Conservation (phyloP, 2,797 vertebrate species). For the Mus minutoides region DNA sequence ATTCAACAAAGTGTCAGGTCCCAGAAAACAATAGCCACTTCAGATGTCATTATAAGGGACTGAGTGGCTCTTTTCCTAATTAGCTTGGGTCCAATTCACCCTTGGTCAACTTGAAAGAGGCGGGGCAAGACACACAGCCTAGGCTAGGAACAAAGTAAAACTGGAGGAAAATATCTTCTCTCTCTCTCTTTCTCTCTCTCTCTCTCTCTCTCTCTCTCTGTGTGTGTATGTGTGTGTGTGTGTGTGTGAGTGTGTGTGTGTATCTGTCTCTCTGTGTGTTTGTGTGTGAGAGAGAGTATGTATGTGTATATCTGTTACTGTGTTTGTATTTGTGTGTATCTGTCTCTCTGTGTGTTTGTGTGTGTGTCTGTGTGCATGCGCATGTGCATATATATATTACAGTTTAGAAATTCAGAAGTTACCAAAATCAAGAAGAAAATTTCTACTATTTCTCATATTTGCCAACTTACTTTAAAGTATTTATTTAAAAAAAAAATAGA, state of each 20-base stretch:
- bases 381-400: neutral
- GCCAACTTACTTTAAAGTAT: conserved; percentile 51
- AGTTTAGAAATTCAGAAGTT: neutral
- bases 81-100: fast-evolving
- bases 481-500: conserved; percentile 43
- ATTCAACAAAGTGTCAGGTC: neutral
- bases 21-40: too few relatives aligned
- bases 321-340: neutral
- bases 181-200: neutral
- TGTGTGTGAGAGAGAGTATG: too few relatives aligned
- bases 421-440: conserved; percentile 32
- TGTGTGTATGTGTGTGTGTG: neutral
- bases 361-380: neutral
- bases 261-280: neutral
- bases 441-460: neutral
- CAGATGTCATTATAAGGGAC: fast-evolving
- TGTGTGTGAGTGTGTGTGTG: too few relatives aligned
- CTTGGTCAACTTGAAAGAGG: neutral
- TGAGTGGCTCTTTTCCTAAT: fast-evolving
- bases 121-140: neutral
- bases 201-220: neutral
- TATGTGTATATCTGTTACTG: neutral
- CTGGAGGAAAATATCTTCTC: neutral
- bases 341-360: neutral
- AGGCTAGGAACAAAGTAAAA: neutral